Evolutionary conservation across 2,113 vertebrate genomes (phyloP), one percentile per base, ranked within the genome.

Genomic region (Apodemus speciosus): DNA sequence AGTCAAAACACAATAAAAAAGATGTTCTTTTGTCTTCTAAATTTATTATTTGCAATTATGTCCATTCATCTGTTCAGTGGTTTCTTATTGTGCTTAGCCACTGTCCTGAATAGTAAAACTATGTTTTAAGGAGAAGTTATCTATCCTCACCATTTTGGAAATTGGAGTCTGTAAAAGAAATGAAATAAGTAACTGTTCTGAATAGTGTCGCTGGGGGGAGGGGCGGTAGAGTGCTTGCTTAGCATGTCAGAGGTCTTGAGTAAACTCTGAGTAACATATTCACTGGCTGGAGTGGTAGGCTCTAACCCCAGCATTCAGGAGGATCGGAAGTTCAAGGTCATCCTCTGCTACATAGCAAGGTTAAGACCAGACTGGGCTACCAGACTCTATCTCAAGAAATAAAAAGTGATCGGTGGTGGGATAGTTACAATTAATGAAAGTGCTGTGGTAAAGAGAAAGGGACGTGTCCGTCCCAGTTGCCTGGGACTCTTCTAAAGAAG

Each of bases 1-100:
- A 84, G 71, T 94, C 85, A 85, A 93, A 95, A 80, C 60, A 87
- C 64, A 88, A 93, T 85, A 75, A 89, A 89, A 91, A 91, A 77
- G 60, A 84, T 96, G 71, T 2, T n/a, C 13, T 43, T 51, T 66
- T 92, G 56, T 91, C 18, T 64, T 40, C 72, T 86, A 9, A 69
- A 20, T 76, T 72, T 95, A 71, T 71, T 85, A 38, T 81, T 94
- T 94, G 49, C 23, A 77, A 11, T 89, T 95, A 71, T 84, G 58
- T 76, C 80, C 60, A 83, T 80, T 93, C 69, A 68, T 75, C 66
- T n/a, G 16, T 40, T 89, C 38, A 86, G 27, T n/a, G 20, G 2
- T 76, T 83, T 88, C 32, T 92, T 79, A 43, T 38, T 88, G 0
- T 83, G 71, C 91, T 64, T 6, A 16, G 81, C 18, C 21, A 64